Base-by-base conservation (phyloP, 2,113 vertebrate species). In the Ophiodon elongatus region DNA sequence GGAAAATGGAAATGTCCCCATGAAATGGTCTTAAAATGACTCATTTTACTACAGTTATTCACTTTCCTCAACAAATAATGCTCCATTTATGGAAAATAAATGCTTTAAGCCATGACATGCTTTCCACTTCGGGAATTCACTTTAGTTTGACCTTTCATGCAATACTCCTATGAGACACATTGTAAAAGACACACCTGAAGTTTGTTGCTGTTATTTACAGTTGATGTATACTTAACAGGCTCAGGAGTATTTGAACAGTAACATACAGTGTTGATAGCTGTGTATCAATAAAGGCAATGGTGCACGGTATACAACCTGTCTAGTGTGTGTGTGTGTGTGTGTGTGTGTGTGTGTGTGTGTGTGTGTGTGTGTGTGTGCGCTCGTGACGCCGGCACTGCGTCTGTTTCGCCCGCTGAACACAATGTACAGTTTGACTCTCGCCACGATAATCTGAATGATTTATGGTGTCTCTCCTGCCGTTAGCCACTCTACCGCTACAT, bases 401-500 rank as follows among this genome's bases (percentile, higher is more conserved):
- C 83, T 72, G 79, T 86, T 90, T 86, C 71, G 14, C 76, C 82
- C 31, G 0, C 84, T 90, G 91, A 93, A 86, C 89, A 89, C 90
- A 62, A 84, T 90, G 84, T 91, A 92, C 88, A 94, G 88, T 94
- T 95, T 88, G 89, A 93, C 89, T 93, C 79, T 83, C 73, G n/a
- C 84, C 88, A 88, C 45, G 59, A 91, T 92, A 90, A 94, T 92
- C 90, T 93, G 83, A 91, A 94, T 94, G 94, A 95, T 95, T 95
- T 91, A 95, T 94, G 82, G 85, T 6, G 29, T 54, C 91, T 90
- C 84, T 89, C 63, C 87, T 83, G 85, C 90, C 82, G 67, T 90
- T 83, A 90, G 91, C 92, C 84, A 90, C 85, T 88, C 86, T 81
- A 59, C 88, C 62, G 85, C 88, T 91, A 86, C 89, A 77, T 83